Base-by-base conservation (phyloP, 1,140 invertebrate genomes). In the Cecropterus lyciades region DNA sequence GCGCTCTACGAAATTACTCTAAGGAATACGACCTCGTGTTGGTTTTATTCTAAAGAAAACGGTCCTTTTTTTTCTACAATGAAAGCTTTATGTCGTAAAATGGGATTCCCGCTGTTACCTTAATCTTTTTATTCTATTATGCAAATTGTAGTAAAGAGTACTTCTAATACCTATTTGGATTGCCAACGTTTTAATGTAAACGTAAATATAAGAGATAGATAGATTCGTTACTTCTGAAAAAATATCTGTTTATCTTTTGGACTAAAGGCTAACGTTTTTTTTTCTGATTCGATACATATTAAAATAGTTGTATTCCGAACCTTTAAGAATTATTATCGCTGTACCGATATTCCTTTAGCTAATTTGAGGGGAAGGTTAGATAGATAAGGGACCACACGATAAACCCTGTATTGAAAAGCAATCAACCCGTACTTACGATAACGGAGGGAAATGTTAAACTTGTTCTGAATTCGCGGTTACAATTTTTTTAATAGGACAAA, bases 1-100 rank as follows among this genome's bases (percentile, higher is more conserved):
- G 84, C 85, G 80, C 85, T 89, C 82, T 82, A 80, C 85, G 71
- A 80, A 88, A 90, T 90, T 90, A 90, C 87, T 88, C 85, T 67
- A 75, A 89, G 88, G 88, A 85, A 91, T 87, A 84, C 77, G 75
- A 79, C 63, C 77, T 78, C 78, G 78, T 82, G 83, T 86, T 76
- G 79, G 75, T 82, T 88, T 87, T 84, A 84, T 87, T 82, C 73
- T 65, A 70, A 59, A 67, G 75, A 75, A 67, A 80, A 85, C 77
- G 77, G 73, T 79, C 79, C 67, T n/a, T 78, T 80, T 82, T 62
- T 86, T 86, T 83, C 74, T 83, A 85, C 79, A 85, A 86, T 84
- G 83, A 87, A 85, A 78, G 86, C 80, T 86, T 88, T 84, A 87
- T 80, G 79, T 75, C 74, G 71, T 75, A 80, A 83, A 88, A 89